These are phyloP conservation scores for Prionailurus viverrinus DNA, from an alignment of 2,113 vertebrate genomes.

Conservation along the genomic window DNA sequence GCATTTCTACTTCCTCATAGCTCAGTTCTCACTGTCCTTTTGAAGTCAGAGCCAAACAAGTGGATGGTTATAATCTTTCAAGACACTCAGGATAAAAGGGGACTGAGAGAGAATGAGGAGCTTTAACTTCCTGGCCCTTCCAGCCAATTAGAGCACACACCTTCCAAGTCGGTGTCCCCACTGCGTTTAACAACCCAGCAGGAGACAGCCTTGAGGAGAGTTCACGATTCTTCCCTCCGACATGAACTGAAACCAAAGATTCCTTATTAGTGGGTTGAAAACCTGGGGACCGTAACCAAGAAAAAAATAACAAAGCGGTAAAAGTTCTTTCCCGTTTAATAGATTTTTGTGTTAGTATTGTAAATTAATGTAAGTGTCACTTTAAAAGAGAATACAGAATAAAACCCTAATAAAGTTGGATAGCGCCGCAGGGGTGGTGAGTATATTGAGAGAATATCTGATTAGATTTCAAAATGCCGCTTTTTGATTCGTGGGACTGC, in stretches of 20 bases:
- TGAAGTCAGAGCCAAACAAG: conserved; percentile 61
- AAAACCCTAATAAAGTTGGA: conserved; percentile 85
- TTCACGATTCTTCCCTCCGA: conserved; percentile 71
- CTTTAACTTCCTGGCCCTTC: conserved; percentile 54
- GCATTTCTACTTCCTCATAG: background rate
- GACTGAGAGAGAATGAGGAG: conserved; percentile 36
- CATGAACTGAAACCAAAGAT: conserved; percentile 84
- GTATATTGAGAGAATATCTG: conserved; percentile 86
- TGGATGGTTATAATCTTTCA: conserved; percentile 51
- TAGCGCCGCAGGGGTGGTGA: conserved; percentile 81
- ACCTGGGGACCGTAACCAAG: conserved; percentile 57
- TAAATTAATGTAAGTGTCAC: conserved; percentile 87
- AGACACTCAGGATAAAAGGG: conserved; percentile 55
- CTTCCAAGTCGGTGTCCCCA: conserved; percentile 56
- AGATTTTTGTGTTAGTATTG: conserved; percentile 81
- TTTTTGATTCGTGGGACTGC: conserved; percentile 84
- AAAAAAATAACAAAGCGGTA: conserved; percentile 83
- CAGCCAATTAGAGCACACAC: conserved; percentile 81
- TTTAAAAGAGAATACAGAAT: conserved; percentile 87
- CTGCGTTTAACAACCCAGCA: conserved; percentile 82
- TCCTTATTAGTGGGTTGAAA: conserved; percentile 82
- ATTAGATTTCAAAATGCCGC: conserved; percentile 86
- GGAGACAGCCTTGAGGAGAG: conserved; percentile 81
- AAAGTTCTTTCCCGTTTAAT: conserved; percentile 81
- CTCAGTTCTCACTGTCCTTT: conserved; percentile 54